These are phyloP conservation scores for Acronicta psi DNA, from an alignment of 2,888 invertebrate species.

Conservation along the genomic window DNA sequence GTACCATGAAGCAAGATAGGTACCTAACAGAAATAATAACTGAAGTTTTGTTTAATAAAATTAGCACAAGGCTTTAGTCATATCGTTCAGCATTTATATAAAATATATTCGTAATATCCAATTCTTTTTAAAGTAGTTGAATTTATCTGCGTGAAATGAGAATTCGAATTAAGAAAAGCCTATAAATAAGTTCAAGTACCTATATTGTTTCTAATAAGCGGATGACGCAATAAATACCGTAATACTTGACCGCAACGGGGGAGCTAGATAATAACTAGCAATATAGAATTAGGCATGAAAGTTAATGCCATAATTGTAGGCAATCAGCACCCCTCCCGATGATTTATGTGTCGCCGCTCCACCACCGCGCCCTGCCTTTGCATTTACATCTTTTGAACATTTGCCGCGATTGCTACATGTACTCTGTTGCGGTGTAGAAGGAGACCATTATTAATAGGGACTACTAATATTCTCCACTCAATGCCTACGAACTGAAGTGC, in stretches of 20 bases:
- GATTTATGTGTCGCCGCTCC: constrained; percentile 74
- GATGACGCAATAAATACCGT: constrained; percentile 47
- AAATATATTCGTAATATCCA: too few species aligned
- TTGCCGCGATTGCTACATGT: constrained; percentile 64
- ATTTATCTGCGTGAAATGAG: too few species aligned
- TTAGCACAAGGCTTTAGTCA: too few species aligned
- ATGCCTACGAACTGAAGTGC: constrained; percentile 21
- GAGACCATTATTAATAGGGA: constrained; percentile 54
- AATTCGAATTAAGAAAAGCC: background rate
- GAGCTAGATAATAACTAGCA: constrained; percentile 65
- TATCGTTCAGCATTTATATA: too few species aligned
- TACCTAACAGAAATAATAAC: too few species aligned
- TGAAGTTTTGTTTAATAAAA: too few species aligned
- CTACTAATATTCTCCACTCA: constrained; percentile 39
- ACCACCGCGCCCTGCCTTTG: constrained; percentile 50
- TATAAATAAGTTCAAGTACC: constrained; percentile 20
- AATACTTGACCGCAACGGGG: constrained; percentile 67
- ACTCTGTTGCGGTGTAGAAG: constrained; percentile 51
- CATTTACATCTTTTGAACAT: constrained; percentile 82
- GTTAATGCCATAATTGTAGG: constrained; percentile 87
- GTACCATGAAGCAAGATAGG: too few species aligned
- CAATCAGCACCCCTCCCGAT: constrained; percentile 84
- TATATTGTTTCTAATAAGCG: constrained; percentile 10
- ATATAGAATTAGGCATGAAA: constrained; percentile 84
- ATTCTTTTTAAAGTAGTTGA: too few species aligned